Evolutionary conservation across 2,113 vertebrate species (phyloP), one percentile per base, ranked within the genome.

Genomic region (Pseudopodoces humilis): DNA sequence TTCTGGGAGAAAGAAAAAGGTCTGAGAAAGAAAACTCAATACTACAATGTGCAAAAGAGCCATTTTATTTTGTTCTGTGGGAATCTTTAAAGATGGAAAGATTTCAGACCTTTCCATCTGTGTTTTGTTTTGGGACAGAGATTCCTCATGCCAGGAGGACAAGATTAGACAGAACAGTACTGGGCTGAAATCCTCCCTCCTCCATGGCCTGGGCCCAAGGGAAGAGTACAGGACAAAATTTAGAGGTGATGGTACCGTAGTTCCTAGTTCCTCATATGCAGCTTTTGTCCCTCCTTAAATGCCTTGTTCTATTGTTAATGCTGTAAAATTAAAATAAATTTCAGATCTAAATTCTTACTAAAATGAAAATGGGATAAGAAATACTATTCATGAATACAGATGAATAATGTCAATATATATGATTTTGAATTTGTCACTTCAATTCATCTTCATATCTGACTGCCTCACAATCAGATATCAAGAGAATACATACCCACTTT

Each of bases 151-250:
- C 30, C 16, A 10, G 39, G 17, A 74, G 3, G 20, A 63, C 20
- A 59, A 18, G 15, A 6, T 71, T 27, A 75, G 37, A 20, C 2
- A 13, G 33, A 63, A 62, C 0, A 4, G 3, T 44, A 62, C 25
- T 31, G 25, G 12, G 4, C 14, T 2, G 1, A 39, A 15, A 24
- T 44, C 5, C 2, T 72, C 23, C 25, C 2, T 53, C 3, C 8
- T 78, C 18, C 13, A 3, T 10, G 11, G 7, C 15, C 15, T 65
- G 20, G 16, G 12, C 9, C n/a, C 7, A 52, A 41, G 15, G 17
- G 8, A 53, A 10, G 31, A 49, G 17, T 22, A 58, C 37, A 53
- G 5, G 21, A 63, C 2, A 2, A 2, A 14, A 15, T 58, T 7
- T 7, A 58, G 25, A 11, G n/a, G 41, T 44, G 7, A 33, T 50